Evolutionary conservation across 2,888 invertebrate genomes (phyloP).

Genomic region (Polylopha cassiicola): DNA sequence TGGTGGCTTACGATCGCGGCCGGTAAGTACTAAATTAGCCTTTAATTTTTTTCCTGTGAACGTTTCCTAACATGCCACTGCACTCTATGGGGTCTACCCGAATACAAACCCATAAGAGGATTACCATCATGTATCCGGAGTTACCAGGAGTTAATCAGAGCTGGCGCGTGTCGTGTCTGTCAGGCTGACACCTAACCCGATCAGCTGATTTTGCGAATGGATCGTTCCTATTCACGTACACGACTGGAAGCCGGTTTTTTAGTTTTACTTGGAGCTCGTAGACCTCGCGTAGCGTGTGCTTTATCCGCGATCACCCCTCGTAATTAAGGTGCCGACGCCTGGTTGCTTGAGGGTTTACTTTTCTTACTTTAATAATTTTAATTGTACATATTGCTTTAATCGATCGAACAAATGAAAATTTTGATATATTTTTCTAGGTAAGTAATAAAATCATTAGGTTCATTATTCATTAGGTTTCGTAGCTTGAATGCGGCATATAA

Average conservation of each 20-base stretch:
- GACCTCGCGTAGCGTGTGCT: constrained; percentile 37
- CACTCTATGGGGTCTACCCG: too few relatives aligned
- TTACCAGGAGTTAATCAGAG: constrained; percentile 12
- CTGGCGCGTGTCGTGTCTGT: constrained; percentile 7
- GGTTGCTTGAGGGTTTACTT: constrained; percentile 38
- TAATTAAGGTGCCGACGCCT: constrained; percentile 31
- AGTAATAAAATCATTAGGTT: too few relatives aligned
- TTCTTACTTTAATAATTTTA: constrained; percentile 35
- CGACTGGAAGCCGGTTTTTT: constrained; percentile 35
- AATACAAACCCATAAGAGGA: constrained; percentile 17
- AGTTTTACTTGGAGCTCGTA: constrained; percentile 39
- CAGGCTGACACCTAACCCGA: constrained; percentile 25
- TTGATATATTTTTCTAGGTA: too few relatives aligned
- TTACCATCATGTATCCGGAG: constrained; percentile 14
- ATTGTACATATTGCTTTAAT: too few relatives aligned
- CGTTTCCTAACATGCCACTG: too few relatives aligned
- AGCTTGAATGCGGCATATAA: too few relatives aligned
- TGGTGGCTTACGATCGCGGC: constrained; percentile 74
- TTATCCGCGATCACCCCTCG: constrained; percentile 41
- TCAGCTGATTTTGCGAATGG: constrained; percentile 53
- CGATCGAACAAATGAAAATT: too few relatives aligned
- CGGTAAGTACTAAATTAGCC: constrained; percentile 58
- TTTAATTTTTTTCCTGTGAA: background rate
- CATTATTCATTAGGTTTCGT: too few relatives aligned
- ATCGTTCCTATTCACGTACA: constrained; percentile 33